Evolutionary conservation across 2,113 vertebrate species (phyloP), one percentile per base, ranked within the genome.

Genomic region (Bostrychus sinensis): DNA sequence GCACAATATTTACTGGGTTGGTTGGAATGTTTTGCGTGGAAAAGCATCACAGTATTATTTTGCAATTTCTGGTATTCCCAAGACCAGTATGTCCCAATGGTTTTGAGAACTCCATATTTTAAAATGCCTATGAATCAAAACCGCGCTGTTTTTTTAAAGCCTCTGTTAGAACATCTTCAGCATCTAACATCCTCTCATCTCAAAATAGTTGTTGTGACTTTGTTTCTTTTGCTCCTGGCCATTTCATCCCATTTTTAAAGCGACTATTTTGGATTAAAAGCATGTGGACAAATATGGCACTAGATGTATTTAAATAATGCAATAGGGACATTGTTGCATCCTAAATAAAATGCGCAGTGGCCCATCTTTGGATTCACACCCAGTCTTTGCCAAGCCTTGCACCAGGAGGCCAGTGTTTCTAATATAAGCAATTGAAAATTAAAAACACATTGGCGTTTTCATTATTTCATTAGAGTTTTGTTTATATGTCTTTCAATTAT

Each of bases 161-260:
- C 32, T 34, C 32, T 34, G 12, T 46, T 20, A 11, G 12, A 48
- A 23, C 5, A 14, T 14, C 22, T 5, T 3, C 6, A 48, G 42
- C 42, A 22, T 20, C 22, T 45, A 17, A 45, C 19, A 17, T 22
- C 22, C 17, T 45, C 17, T 22, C 42, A 22, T 45, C 22, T 45
- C 17, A 22, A 45, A 4, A 1, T 19, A 20, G 22, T 48, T 46
- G 19, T 23, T 20, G 43, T 50, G 23, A 7, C 23, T 25, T 51
- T 14, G 26, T n/a, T 39, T 28, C n/a, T 51, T 7, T n/a, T 51
- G 23, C 48, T 51, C 7, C 14, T 26, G 25, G 23, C 48, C 16
- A n/a, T 51, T 51, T 51, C 25, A 51, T 28, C 26, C 48, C 25
- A 16, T 48, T 48, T 25, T 13, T 22, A 46, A 46, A 46, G 43